Base-by-base conservation (phyloP, 2,113 vertebrate genomes). In the Chloroceryle aenea region DNA sequence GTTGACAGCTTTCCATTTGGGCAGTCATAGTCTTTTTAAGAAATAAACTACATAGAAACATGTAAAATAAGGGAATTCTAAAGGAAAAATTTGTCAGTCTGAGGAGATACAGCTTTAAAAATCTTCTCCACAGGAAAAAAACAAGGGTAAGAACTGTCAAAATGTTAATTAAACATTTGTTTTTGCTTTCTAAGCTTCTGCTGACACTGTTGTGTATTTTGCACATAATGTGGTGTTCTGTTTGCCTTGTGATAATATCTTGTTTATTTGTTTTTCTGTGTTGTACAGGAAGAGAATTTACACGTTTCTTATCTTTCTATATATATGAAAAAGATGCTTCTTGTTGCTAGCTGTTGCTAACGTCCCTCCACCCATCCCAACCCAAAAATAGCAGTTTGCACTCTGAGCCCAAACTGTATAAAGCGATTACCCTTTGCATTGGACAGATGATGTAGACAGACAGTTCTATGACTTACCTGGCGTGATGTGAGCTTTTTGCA, bases 191-290 rank as follows among this genome's bases (percentile, higher is more conserved):
- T 40, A 64, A 73, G n/a, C 12, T 20, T 78, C 27, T 75, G 10
- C 43, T 95, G 92, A 74, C 52, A 52, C 32, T 78, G 76, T 47
- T 90, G 48, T 48, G 11, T 77, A 7, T 84, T 78, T 64, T 75
- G 40, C n/a, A 16, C 11, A 8, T 53, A 56, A 55, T 30, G 74
- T 78, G 78, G 36, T 93, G 4, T 22, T 79, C 73, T 78, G 52
- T 84, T 94, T 92, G 75, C 79, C 68, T 84, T 72, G 26, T 88
- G 85, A 63, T 96, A 77, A 22, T 58, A 68, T 47, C 73, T 75
- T 90, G 68, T 81, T 86, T 94, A 27, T 81, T 71, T 88, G 11
- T 50, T 58, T 87, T 88, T 86, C 68, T 64, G 0, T 34, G 8
- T 72, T 68, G 63, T 55, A 84, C 72, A 4, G 0, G 66, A 89